Percentiles rank a stretch among this genome's conserved stretches.
These are phyloP conservation scores for Petrocephalus schoutedeni DNA, from an alignment of 2,797 vertebrate species.

Conservation along the genomic window DNA sequence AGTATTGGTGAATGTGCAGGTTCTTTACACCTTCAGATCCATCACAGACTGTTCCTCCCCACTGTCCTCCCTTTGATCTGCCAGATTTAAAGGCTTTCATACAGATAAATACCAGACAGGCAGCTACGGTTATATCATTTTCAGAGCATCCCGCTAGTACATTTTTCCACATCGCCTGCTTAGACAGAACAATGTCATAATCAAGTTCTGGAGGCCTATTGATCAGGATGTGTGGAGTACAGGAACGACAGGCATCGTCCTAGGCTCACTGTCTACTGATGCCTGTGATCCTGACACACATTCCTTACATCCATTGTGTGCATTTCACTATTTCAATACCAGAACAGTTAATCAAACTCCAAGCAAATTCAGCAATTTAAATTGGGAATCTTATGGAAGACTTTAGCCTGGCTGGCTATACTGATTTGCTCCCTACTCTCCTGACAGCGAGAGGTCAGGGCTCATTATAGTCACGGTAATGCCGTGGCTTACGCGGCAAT, in stretches of 20 bases:
- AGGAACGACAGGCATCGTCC: background rate
- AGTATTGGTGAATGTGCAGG: background rate
- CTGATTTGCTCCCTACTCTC: background rate
- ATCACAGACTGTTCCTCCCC: background rate
- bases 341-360: background rate
- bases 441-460: background rate
- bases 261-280: background rate
- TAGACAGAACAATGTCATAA: constrained; percentile 4
- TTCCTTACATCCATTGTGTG: background rate
- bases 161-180: background rate
- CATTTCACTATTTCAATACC: background rate
- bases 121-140: background rate
- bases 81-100: background rate
- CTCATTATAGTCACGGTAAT: background rate
- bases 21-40: background rate
- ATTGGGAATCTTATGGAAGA: background rate
- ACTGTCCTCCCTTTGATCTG: background rate
- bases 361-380: background rate
- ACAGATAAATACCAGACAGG: background rate
- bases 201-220: background rate
- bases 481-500: background rate
- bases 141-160: background rate
- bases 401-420: background rate
- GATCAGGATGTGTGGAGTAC: background rate
- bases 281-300: background rate